Evolutionary conservation across 2,113 vertebrate genomes (phyloP), one percentile per base, ranked within the genome.

Genomic region (Zosterops japonicus): DNA sequence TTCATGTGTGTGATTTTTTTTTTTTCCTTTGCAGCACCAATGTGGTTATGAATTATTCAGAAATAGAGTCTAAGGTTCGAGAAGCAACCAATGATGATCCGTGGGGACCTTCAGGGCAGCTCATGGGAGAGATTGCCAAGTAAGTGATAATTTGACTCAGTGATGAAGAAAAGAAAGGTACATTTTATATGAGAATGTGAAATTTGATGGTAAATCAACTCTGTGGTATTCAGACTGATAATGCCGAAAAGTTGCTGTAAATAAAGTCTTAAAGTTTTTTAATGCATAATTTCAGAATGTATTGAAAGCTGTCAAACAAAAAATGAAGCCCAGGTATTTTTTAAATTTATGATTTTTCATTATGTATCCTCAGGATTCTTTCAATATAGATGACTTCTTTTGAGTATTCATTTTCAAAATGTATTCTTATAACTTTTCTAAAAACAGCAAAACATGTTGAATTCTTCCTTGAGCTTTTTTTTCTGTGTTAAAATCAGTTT

Each of bases 21-120:
- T 96, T 91, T 98, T 97, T 96, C 91, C 94, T 98, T 97, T 98
- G 94, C 98, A 98, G 99, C 98, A 99, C 99, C 98, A 99, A 99
- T 93, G 99, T 99, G 97, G 99, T 99, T 97, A 99, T 99, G 99
- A 99, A 99, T 98, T 99, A 99, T 98, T 99, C 99, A 94, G 99
- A 99, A 98, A 98, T 99, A 11, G 99, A 99, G 97, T 99, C 99
- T 97, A 99, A 99, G 98, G 99, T 99, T 98, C 98, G 99, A 98
- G 99, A 99, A 98, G 99, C 99, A 97, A 99, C 99, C 94, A 99
- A 99, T 93, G 99, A 99, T 65, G 99, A 99, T 98, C 98, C 99
- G 4, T 99, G 99, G 99, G 99, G 99, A 98, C 99, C 99, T 95
- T 99, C 99, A 28, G 99, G 99, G 97, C 99, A 99, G 83, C 98